Conservation (phyloP, 2,888 invertebrate genomes). For the Drosophila borborema region DNA sequence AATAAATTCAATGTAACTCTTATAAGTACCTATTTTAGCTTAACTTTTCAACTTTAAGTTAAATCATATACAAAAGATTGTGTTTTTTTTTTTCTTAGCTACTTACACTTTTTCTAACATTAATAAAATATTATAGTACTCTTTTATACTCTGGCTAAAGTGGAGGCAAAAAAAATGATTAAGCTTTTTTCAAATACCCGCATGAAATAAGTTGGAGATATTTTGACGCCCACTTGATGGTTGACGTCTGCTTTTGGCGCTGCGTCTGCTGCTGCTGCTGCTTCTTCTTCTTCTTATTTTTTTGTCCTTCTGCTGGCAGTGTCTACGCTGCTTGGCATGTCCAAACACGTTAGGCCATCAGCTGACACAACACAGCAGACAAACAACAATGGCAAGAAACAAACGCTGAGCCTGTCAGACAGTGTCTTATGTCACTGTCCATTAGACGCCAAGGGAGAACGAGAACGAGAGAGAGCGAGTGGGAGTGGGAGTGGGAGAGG, state of each 20-base stretch:
- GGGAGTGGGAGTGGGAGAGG: background rate
- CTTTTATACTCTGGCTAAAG: conserved; percentile 28
- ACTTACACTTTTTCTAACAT: conserved; percentile 23
- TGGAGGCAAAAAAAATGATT: conserved; percentile 29
- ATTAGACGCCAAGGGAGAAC: conserved; percentile 53
- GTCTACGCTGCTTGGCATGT: conserved; percentile 66
- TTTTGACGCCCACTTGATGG: conserved; percentile 64
- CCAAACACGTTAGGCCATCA: conserved; percentile 73
- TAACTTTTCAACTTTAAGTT: background rate
- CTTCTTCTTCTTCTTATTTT: conserved; percentile 17
- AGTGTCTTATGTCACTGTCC: conserved; percentile 76
- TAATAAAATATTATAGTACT: conserved; percentile 38
- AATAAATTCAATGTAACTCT: background rate
- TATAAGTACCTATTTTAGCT: background rate
- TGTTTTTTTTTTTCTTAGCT: background rate
- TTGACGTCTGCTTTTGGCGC: conserved; percentile 19
- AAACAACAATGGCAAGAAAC: conserved; percentile 39
- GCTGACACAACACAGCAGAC: conserved; percentile 43
- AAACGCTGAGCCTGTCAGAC: conserved; percentile 58
- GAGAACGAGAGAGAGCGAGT: background rate
- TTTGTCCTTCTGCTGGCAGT: conserved; percentile 25
- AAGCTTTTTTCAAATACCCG: conserved; percentile 41
- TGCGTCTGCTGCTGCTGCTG: conserved; percentile 8
- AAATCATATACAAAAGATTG: background rate
- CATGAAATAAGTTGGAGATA: conserved; percentile 43